Percentiles rank a stretch among this genome's conserved stretches.
Evolutionary conservation across 2,888 invertebrate species (phyloP).

Genomic region (Julus scanicus): DNA sequence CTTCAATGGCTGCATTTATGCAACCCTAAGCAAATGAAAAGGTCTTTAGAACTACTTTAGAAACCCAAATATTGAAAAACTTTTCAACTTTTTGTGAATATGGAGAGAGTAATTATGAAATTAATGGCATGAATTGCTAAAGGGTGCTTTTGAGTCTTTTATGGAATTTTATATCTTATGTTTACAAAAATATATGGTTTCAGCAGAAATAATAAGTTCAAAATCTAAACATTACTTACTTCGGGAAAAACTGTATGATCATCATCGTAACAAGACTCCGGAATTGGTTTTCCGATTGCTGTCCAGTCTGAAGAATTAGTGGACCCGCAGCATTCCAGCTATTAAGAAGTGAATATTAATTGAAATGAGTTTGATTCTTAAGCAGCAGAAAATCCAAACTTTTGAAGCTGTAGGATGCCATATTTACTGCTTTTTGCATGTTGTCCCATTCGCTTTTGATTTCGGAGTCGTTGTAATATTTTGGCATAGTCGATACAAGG

Average conservation of each 20-base stretch:
- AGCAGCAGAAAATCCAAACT: background rate
- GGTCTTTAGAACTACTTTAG: background rate
- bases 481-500: background rate
- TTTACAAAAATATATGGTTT: no score
- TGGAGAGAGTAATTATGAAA: no score
- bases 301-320: background rate
- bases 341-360: slow-evolving; percentile 2
- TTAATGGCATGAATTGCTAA: no score
- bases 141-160: no score
- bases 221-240: background rate
- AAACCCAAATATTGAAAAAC: no score
- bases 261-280: background rate
- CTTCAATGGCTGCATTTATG: background rate
- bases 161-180: no score
- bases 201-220: background rate
- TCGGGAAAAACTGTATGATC: background rate
- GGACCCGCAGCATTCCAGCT: slow-evolving; percentile 20
- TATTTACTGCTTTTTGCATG: slow-evolving; percentile 53
- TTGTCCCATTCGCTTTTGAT: background rate
- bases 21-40: background rate
- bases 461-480: background rate
- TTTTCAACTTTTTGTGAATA: no score
- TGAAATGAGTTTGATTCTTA: background rate
- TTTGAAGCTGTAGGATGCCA: background rate
- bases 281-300: background rate